A percentile compares a stretch with the other conserved stretches of the same genome.
Evolutionary conservation across 2,113 vertebrate genomes (phyloP).

Genomic region (Lycocorax pyrrhopterus): DNA sequence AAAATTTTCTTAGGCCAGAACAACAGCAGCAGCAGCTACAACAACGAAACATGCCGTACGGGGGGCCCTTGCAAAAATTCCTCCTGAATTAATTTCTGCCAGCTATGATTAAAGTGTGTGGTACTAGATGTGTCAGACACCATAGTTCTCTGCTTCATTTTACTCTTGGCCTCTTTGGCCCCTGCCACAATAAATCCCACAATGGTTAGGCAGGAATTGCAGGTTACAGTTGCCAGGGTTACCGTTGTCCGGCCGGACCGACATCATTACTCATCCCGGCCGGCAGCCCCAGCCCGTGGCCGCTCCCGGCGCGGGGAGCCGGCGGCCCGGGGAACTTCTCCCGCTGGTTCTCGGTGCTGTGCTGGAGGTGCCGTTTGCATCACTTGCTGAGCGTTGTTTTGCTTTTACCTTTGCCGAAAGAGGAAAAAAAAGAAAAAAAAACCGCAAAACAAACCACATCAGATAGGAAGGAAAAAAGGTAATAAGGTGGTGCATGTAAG

Average conservation of each 20-base stretch:
- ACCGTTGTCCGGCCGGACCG: constrained; percentile 68
- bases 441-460: background rate
- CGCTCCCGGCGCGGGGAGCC: background rate
- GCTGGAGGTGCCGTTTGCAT: background rate
- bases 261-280: constrained; percentile 73
- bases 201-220: constrained; percentile 70
- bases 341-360: background rate
- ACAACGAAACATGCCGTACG: background rate
- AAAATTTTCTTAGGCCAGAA: background rate
- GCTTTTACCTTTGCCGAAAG: background rate
- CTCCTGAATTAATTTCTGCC: constrained; percentile 77
- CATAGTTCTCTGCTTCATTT: constrained; percentile 70
- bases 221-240: constrained; percentile 83
- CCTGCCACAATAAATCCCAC: constrained; percentile 76
- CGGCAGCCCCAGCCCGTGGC: background rate
- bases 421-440: background rate
- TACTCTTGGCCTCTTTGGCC: constrained; percentile 73
- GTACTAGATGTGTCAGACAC: constrained; percentile 75
- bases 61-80: constrained; percentile 52
- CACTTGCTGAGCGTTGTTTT: accelerated
- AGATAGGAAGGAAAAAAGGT: background rate
- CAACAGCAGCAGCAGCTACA: background rate
- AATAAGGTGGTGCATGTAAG: background rate
- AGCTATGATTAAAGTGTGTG: constrained; percentile 73
- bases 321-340: background rate